Base-by-base conservation (phyloP, 2,888 invertebrate genomes). In the Pyrrhia umbra region DNA sequence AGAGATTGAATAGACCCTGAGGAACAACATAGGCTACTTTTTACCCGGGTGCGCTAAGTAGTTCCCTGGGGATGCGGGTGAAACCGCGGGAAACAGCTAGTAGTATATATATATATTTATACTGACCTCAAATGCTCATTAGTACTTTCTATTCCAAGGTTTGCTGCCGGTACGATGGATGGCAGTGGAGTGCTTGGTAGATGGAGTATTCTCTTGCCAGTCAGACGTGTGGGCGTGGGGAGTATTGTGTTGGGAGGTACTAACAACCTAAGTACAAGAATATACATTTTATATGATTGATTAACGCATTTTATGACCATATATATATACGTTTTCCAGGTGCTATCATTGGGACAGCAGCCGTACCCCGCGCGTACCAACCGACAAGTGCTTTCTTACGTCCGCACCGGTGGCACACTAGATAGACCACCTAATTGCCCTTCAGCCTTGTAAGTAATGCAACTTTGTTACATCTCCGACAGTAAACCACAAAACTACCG, bases 161-260 rank as follows among this genome's bases (percentile, higher is more conserved):
- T 92, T 99, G 46, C 90, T 99, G 52, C 99, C 99, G 1, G 98
- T 99, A 0, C 95, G 99, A 40, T 99, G 99, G 99, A 99, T 99
- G 99, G 97, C 99, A 0, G 99, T 99, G 1, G 99, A 99, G 92
- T 98, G 99, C 21, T 93, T 99, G 10, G 97, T 98, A 1, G 99
- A 99, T 87, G 99, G 99, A 0, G 97, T 99, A 0, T 99, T 99
- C 88, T 99, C 99, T 0, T 98, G 98, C 51, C 99, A 99, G 88
- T 98, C 98, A 0, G 99, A 99, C 90, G 99, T 99, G 4, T 99
- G 99, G 99, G 97, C 98, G 0, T 98, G 98, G 93, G 98, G 97
- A 0, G 97, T 99, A 0, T 94, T 99, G 2, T 96, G 99, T 86
- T 99, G 99, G 99, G 99, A 99, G 95, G 93, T 93, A 82, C 79